Conservation (phyloP, 1,140 invertebrate genomes). For the Akabosia matsudoensis region DNA sequence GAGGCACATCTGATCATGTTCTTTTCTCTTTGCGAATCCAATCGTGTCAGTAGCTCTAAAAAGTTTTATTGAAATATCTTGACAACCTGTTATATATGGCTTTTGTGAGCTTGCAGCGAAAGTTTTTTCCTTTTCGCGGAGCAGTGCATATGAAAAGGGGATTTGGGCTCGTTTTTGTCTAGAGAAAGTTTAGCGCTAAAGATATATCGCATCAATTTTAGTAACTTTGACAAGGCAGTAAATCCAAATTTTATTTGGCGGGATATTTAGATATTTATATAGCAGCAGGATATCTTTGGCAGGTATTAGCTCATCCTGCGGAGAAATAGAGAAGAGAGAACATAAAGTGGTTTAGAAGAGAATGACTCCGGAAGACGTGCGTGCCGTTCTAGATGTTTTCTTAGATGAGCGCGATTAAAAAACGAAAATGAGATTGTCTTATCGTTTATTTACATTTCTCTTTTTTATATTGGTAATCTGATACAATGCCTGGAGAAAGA, state of each 20-base stretch:
- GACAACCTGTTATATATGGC: conserved; percentile 20
- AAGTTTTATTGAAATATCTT: conserved; percentile 20
- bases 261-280: too few relatives aligned
- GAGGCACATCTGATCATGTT: not conserved
- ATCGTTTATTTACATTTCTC: too few relatives aligned
- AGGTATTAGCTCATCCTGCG: too few relatives aligned
- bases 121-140: not conserved
- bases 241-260: conserved; percentile 3
- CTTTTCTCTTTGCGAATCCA: not conserved
- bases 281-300: too few relatives aligned
- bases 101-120: not conserved
- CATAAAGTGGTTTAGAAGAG: too few relatives aligned
- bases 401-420: too few relatives aligned
- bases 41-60: not conserved
- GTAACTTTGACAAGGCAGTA: not conserved
- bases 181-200: not conserved
- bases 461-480: too few relatives aligned
- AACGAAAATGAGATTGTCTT: too few relatives aligned
- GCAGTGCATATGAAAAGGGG: not conserved
- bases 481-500: too few relatives aligned
- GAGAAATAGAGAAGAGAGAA: too few relatives aligned
- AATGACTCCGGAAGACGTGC: too few relatives aligned
- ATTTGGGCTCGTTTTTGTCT: not conserved
- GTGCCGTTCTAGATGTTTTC: too few relatives aligned
- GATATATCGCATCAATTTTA: not conserved